Evolutionary conservation across 2,888 invertebrate species (phyloP).

Genomic region (Selenia dentaria): DNA sequence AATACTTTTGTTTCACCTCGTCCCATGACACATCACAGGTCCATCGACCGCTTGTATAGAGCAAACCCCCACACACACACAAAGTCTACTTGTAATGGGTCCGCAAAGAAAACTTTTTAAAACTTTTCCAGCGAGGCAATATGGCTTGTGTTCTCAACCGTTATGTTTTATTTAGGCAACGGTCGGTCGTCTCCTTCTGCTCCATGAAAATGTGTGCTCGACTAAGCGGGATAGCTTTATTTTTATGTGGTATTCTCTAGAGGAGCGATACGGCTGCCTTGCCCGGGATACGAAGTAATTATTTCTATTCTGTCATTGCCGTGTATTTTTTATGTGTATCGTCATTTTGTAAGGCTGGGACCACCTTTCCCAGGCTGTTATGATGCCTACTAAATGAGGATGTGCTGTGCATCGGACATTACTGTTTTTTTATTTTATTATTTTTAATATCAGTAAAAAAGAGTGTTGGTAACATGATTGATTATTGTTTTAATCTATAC

Average conservation of each 20-base stretch:
- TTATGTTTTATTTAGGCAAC: slow-evolving; percentile 83
- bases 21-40: slow-evolving; percentile 47
- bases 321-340: slow-evolving; percentile 79
- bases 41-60: slow-evolving; percentile 76
- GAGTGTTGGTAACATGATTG: too few relatives aligned
- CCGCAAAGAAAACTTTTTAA: slow-evolving; percentile 85
- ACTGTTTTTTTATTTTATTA: too few relatives aligned
- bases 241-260: slow-evolving; percentile 47
- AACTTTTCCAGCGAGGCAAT: slow-evolving; percentile 85
- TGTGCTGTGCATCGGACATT: too few relatives aligned
- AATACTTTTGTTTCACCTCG: slow-evolving; percentile 18
- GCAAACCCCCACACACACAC: slow-evolving; percentile 71
- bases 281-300: slow-evolving; percentile 84
- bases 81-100: slow-evolving; percentile 80
- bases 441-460: too few relatives aligned
- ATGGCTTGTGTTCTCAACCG: slow-evolving; percentile 84
- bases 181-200: slow-evolving; percentile 64
- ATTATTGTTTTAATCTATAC: too few relatives aligned
- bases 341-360: slow-evolving; percentile 56
- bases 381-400: slow-evolving; percentile 18
- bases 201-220: slow-evolving; percentile 39
- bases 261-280: slow-evolving; percentile 66
- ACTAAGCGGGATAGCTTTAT: slow-evolving; percentile 57
- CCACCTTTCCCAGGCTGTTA: slow-evolving; percentile 37
- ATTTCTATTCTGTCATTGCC: slow-evolving; percentile 84